Evolutionary conservation across 2,888 invertebrate species (phyloP), one percentile per base, ranked within the genome.

Genomic region (Scotopteryx bipunctaria): DNA sequence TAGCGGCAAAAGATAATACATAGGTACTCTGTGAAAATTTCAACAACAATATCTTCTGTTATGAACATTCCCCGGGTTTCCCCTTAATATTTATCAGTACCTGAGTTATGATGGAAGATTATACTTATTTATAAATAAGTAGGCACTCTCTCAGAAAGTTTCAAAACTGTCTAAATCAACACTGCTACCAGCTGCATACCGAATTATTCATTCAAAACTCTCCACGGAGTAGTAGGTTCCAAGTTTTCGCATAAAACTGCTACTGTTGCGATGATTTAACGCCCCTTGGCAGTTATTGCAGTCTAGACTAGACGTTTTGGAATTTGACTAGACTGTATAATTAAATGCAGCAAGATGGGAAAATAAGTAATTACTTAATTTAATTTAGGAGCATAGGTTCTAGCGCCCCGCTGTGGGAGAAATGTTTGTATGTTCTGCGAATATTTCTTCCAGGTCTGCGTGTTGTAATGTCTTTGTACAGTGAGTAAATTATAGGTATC

Each of bases 201-300:
- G 53, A 62, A 42, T 58, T 58, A 62, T 59, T 56, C 51, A 59
- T 51, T 37, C 38, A 54, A 54, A 59, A 57, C 52, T 51, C 57
- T 47, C 50, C 23, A 37, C 53, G 49, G 57, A 52, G 52, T 46
- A 15, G 48, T 33, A 9, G 14, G 48, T 17, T 32, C 8, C 54
- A 63, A 64, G 59, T 67, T 67, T 44, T 45, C 33, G 50, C 59
- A 55, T 64, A 58, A 60, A 65, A 61, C 59, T 62, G 47, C 45
- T 55, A 43, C 42, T 36, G 57, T 54, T 57, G 37, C 31, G 33
- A 55, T 44, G 52, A 67, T 64, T 63, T 59, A 60, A 11, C 19
- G 21, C 33, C 31, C 6, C 16, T 29, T 13, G 3, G 25, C 19
- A 11, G 27, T 32, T 38, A 31, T 17, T 38, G 37, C 44, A 27